A percentile compares a stretch with the other conserved stretches of the same genome.
These are phyloP conservation scores for Tupaia chinensis DNA, from an alignment of 2,113 vertebrate genomes.

Conservation along the genomic window DNA sequence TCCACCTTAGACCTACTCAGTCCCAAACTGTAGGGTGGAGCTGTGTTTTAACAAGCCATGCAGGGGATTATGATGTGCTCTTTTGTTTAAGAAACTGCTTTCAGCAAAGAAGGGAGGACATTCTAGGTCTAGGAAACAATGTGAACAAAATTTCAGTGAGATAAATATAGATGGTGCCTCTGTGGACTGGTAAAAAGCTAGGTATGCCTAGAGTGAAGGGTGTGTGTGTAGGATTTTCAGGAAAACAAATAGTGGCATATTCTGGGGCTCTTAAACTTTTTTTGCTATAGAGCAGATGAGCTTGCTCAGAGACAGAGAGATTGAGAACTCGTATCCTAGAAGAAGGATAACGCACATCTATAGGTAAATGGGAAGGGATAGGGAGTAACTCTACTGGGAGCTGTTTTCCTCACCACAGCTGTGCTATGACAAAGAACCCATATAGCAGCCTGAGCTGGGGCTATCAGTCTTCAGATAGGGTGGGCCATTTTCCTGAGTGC, in stretches of 20 bases:
- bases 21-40: neutral
- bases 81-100: neutral
- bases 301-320: no score
- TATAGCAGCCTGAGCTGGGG: neutral
- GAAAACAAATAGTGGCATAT: neutral
- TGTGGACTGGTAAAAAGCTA: neutral
- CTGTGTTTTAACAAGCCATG: conserved; percentile 11
- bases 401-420: neutral
- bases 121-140: conserved; percentile 25
- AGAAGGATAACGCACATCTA: neutral
- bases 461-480: neutral
- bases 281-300: no score
- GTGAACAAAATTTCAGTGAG: neutral
- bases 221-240: neutral
- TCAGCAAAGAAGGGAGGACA: neutral
- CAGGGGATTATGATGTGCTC: neutral
- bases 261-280: neutral
- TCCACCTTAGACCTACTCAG: neutral
- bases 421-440: neutral
- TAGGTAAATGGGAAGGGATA: neutral
- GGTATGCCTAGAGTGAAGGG: neutral
- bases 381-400: neutral
- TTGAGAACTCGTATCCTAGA: neutral
- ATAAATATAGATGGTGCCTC: neutral
- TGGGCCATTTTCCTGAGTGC: neutral